Base-by-base conservation (phyloP, 2,888 invertebrate genomes). In the Amblyjoppa fuscipennis region DNA sequence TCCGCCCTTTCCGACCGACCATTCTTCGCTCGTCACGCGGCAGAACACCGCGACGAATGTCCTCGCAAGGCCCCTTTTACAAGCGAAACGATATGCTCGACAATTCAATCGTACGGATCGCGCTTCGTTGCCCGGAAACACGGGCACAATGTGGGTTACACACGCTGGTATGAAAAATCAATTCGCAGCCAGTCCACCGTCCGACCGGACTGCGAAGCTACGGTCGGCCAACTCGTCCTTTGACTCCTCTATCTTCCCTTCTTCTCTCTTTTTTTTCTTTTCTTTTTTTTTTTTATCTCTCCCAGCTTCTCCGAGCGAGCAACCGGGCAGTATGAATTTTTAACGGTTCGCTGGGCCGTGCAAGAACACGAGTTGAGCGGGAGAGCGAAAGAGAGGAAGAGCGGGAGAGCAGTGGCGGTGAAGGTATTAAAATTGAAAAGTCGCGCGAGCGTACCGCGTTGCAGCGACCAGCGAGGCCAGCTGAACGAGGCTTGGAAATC, bases 321-420 rank as follows among this genome's bases (percentile, higher is more conserved):
- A 41, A 68, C 34, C 76, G 61, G 73, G 41, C 59, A 68, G 71
- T 81, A 73, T 81, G 84, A 81, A 84, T 81, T 84, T 84, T 81
- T 81, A 81, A 84, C 76, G 84, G 84, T 25, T 69, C 81, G 81
- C 25, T 81, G 81, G 75, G 49, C 75, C 69, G 81, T 81, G 81
- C 69, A 71, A 79, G 70, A 83, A 79, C 75, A 80, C 64, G 64
- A 79, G 83, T 79, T 83, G 74, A 68, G 25, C 49, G 41, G 69
- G 74, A 31, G 25, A 73, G 49, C 13, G 38, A 34, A 13, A 61
- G 71, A 28, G 41, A 34, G 66, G 38, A 31, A 20, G 31, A 34
- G 75, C 56, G 74, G 61, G 56, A 53, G 45, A 69, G 34, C 45
- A 75, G 59, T 56, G 74, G 59, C 38, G 56, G 81, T 41, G 59